These are phyloP conservation scores for Syngnathus acus DNA, from an alignment of 2,797 vertebrate species.

Conservation along the genomic window DNA sequence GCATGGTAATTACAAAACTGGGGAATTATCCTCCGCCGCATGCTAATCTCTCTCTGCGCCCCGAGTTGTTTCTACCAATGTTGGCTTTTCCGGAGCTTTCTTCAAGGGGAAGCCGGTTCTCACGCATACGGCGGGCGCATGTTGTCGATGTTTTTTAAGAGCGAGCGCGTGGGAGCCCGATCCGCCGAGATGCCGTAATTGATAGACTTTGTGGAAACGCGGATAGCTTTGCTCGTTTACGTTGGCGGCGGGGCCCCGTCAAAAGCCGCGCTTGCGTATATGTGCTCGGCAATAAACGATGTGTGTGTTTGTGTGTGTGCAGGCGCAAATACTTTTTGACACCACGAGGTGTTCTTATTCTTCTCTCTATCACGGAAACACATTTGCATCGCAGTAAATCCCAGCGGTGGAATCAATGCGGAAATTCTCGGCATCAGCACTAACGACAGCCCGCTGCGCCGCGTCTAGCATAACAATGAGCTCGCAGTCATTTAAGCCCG, in stretches of 20 bases:
- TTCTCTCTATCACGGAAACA: constrained; percentile 11
- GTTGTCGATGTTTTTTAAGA: constrained; percentile 18
- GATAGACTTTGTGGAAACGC: constrained; percentile 6
- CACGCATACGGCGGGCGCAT: constrained; percentile 17
- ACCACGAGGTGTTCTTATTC: constrained; percentile 12
- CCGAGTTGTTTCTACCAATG: not conserved
- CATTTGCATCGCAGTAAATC: constrained; percentile 70
- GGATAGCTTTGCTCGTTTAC: not conserved
- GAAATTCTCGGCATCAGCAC: constrained; percentile 70
- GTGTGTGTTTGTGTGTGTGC: constrained; percentile 14
- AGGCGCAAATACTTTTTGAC: constrained; percentile 15
- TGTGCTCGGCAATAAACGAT: not conserved
- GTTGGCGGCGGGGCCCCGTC: not conserved
- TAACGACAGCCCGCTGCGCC: constrained; percentile 56
- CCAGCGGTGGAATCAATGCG: constrained; percentile 69
- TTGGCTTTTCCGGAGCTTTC: constrained; percentile 34
- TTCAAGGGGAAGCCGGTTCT: constrained; percentile 42
- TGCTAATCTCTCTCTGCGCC: constrained; percentile 26
- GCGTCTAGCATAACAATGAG: constrained; percentile 61
- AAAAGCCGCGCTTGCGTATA: constrained; percentile 6
- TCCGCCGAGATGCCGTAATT: constrained; percentile 15
- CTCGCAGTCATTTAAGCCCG: constrained; percentile 46
- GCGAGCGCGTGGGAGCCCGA: constrained; percentile 4
- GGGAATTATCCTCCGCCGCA: constrained; percentile 25
- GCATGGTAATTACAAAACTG: constrained; percentile 35